Evolutionary conservation across 2,113 vertebrate species (phyloP).

Genomic region (Pseudorectes ferrugineus): DNA sequence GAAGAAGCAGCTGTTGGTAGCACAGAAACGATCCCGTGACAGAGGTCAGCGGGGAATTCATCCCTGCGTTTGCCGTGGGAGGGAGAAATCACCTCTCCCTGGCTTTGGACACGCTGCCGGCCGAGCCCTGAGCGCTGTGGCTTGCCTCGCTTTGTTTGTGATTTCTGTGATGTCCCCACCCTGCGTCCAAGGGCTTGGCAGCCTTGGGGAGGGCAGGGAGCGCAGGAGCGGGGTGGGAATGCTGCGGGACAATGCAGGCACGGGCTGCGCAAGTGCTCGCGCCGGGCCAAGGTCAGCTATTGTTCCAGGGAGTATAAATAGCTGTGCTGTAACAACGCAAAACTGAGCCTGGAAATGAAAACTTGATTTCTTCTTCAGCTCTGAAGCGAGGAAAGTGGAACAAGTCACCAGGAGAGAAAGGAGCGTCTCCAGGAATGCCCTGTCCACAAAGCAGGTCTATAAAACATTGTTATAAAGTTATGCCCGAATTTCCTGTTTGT

Average conservation of each 20-base stretch:
- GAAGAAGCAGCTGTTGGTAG: not conserved
- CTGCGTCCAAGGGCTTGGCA: conserved; percentile 30
- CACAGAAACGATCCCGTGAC: not conserved
- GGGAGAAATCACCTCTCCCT: not conserved
- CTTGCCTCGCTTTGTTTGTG: not conserved
- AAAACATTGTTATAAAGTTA: not conserved
- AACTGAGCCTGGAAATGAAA: conserved; percentile 40
- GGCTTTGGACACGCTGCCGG: not conserved
- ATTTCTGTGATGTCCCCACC: conserved; percentile 4
- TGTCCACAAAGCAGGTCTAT: not conserved
- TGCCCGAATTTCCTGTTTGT: not conserved
- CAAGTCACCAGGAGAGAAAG: not conserved
- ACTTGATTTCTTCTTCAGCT: not conserved
- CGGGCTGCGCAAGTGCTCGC: not conserved
- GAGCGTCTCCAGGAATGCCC: not conserved
- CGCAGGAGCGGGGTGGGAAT: conserved; percentile 29
- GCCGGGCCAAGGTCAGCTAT: conserved; percentile 67
- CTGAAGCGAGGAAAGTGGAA: not conserved
- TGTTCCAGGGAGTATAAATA: conserved; percentile 69
- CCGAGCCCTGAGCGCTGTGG: not conserved
- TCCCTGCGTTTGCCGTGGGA: not conserved
- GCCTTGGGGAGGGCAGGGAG: not conserved
- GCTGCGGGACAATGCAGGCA: conserved; percentile 52
- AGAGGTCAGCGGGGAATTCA: not conserved
- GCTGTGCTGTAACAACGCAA: not conserved